Evolutionary conservation across 2,113 vertebrate genomes (phyloP).

Genomic region (Colossoma macropomum): DNA sequence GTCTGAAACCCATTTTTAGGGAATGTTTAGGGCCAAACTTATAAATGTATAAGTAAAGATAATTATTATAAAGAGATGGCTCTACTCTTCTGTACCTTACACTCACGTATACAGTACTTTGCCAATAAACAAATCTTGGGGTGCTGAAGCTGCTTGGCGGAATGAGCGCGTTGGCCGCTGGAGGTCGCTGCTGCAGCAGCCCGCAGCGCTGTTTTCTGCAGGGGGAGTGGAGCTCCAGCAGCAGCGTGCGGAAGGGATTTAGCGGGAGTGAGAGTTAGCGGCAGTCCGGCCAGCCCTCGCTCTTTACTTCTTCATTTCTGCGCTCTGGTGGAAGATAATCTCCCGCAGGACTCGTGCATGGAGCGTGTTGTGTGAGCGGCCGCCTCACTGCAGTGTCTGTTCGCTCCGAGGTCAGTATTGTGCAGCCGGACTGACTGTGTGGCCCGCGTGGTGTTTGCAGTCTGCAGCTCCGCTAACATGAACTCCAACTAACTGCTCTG

Average conservation of each 20-base stretch:
- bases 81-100: no score
- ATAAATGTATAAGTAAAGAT: no score
- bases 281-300: background rate
- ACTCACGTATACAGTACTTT: no score
- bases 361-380: background rate
- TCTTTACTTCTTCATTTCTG: background rate
- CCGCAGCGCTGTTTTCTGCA: background rate
- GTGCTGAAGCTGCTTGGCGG: background rate
- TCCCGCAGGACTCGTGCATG: background rate
- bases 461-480: background rate
- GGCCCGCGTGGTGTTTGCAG: conserved; percentile 35
- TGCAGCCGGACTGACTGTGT: background rate
- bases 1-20: no score
- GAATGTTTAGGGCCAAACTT: no score
- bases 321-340: background rate
- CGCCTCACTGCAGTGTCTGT: background rate
- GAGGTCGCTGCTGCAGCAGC: background rate
- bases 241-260: conserved; percentile 45
- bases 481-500: background rate
- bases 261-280: conserved; percentile 35
- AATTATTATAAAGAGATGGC: no score
- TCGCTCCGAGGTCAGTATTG: conserved; percentile 20
- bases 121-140: background rate
- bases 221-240: background rate
- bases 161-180: background rate